A percentile compares a stretch with the other conserved stretches of the same genome.
phyloP scores from a whole-genome alignment of 2,797 vertebrate genomes.

The Brotula barbata region DNA sequence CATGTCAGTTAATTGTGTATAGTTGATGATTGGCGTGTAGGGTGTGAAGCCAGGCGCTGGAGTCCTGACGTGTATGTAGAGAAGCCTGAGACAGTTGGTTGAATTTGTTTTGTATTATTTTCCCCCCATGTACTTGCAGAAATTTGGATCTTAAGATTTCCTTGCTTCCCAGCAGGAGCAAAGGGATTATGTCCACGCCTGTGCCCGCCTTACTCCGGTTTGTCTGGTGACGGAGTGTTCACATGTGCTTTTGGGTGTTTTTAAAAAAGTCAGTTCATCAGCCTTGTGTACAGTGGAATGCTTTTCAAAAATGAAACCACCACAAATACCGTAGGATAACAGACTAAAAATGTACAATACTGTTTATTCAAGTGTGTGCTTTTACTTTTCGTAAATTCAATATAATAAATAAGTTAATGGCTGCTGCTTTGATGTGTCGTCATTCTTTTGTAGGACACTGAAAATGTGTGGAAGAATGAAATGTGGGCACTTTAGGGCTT shows the following conservation, averaged over 20 bases:
- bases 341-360: slow-evolving; percentile 80
- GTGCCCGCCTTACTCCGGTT: slow-evolving; percentile 46
- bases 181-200: slow-evolving; percentile 46
- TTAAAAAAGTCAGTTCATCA: slow-evolving; percentile 60
- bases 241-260: slow-evolving; percentile 58
- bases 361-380: slow-evolving; percentile 85
- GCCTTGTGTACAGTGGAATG: slow-evolving; percentile 75
- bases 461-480: too few relatives aligned
- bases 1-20: slow-evolving; percentile 27
- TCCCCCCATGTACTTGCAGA: neutral
- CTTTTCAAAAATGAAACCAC: slow-evolving; percentile 60
- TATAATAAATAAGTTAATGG: slow-evolving; percentile 85
- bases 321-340: slow-evolving; percentile 38
- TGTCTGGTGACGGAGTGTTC: slow-evolving; percentile 54
- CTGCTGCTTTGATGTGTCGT: slow-evolving; percentile 59
- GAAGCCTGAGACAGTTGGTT: neutral
- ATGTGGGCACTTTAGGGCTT: too few relatives aligned
- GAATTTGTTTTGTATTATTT: slow-evolving; percentile 1
- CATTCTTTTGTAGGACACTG: too few relatives aligned
- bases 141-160: slow-evolving; percentile 29
- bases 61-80: slow-evolving; percentile 8
- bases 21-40: slow-evolving; percentile 2
- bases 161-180: slow-evolving; percentile 42
- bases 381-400: slow-evolving; percentile 86
- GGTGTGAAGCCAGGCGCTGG: slow-evolving; percentile 6